phyloP scores from a whole-genome alignment of 2,888 invertebrate genomes.

The Reticulitermes lucifugus region DNA sequence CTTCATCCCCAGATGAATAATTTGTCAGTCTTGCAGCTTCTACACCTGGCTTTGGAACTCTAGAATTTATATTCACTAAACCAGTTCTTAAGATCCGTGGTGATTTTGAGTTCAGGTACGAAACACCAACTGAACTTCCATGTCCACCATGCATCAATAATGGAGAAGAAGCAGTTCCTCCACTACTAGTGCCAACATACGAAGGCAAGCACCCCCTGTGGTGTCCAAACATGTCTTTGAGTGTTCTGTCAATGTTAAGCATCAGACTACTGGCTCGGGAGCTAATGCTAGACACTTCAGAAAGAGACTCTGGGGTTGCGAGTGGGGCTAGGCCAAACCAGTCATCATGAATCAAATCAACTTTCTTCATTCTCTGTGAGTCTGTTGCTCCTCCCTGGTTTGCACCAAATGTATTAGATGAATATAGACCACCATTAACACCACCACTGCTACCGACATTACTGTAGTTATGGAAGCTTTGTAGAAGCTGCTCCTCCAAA shows the following conservation, averaged over 20 bases:
- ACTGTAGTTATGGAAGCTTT: conserved; percentile 26
- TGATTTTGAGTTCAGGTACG: conserved; percentile 32
- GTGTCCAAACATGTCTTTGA: conserved; percentile 37
- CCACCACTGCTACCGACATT: conserved; percentile 10
- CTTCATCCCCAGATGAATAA: conserved; percentile 47
- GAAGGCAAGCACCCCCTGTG: conserved; percentile 25
- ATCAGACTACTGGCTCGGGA: conserved; percentile 71
- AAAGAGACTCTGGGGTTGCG: conserved; percentile 85
- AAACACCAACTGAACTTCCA: background rate
- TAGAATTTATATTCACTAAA: conserved; percentile 56
- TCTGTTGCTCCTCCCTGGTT: conserved; percentile 4
- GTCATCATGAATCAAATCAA: conserved; percentile 72
- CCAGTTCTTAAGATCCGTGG: conserved; percentile 33
- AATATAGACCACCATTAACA: conserved; percentile 9
- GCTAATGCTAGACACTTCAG: conserved; percentile 82
- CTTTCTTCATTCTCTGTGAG: conserved; percentile 55
- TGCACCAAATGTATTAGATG: conserved; percentile 14
- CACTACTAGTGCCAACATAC: background rate
- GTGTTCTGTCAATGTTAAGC: conserved; percentile 43
- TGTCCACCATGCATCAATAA: background rate
- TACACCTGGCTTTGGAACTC: background rate
- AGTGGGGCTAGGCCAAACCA: conserved; percentile 80
- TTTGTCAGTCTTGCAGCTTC: background rate
- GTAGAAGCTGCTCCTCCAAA: conserved; percentile 56
- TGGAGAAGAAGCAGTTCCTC: conserved; percentile 13